Conservation (phyloP, 2,113 vertebrate genomes). For the Calonectris borealis region DNA sequence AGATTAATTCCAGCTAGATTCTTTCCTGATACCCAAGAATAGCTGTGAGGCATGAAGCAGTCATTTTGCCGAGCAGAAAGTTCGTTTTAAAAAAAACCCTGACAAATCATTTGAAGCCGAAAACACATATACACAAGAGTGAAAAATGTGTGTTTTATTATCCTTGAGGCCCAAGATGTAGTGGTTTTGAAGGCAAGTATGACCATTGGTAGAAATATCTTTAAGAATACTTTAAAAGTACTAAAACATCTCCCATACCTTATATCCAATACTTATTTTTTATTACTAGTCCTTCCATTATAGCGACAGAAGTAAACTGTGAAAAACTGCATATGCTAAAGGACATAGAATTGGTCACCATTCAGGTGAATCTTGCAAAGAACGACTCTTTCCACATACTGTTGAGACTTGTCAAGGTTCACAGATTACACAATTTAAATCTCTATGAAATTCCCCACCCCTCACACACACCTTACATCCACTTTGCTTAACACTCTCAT, state of each 20-base stretch:
- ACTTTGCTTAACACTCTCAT: not conserved
- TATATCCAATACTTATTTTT: not conserved
- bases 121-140: conserved; percentile 7
- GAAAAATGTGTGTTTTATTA: not conserved
- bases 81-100: conserved; percentile 1
- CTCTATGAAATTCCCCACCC: not conserved
- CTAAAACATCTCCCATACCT: not conserved
- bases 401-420: not conserved
- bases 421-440: not conserved
- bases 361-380: not conserved
- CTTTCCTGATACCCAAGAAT: conserved; percentile 51
- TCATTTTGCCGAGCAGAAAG: conserved; percentile 36
- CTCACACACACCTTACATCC: not conserved
- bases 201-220: not conserved
- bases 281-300: not conserved
- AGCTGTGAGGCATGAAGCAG: conserved; percentile 50
- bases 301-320: not conserved
- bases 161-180: not conserved
- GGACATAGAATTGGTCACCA: not conserved
- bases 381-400: not conserved
- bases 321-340: not conserved
- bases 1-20: conserved; percentile 60
- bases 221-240: not conserved
- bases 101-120: conserved; percentile 57
- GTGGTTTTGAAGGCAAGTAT: not conserved